A percentile compares a stretch with the other conserved stretches of the same genome.
phyloP scores from a whole-genome alignment of 2,113 vertebrate species.

The Lucifuga dentata region DNA sequence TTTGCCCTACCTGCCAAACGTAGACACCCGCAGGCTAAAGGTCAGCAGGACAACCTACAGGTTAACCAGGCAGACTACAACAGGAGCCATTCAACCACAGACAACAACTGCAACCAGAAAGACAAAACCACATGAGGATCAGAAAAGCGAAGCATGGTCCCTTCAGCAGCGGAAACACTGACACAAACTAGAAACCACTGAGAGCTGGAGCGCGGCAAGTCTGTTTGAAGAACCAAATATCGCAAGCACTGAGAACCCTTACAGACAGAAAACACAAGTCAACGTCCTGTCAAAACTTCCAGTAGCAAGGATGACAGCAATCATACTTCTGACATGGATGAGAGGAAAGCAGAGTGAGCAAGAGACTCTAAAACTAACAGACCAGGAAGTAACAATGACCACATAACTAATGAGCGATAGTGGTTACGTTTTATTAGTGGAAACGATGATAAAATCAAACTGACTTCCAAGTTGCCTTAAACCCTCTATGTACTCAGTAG shows the following conservation, averaged over 20 bases:
- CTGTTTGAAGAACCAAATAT: conserved; percentile 73
- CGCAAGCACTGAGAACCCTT: conserved; percentile 57
- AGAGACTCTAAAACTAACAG: background rate
- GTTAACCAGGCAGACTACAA: conserved; percentile 72
- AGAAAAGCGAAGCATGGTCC: background rate
- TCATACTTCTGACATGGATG: conserved; percentile 59
- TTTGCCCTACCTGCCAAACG: conserved; percentile 87
- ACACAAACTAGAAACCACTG: conserved; percentile 54
- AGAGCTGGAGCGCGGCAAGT: conserved; percentile 54
- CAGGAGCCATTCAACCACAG: conserved; percentile 83
- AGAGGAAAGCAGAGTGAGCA: conserved; percentile 13
- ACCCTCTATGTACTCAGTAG: conserved; percentile 88
- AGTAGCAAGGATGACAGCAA: conserved; percentile 66
- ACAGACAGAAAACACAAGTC: conserved; percentile 62
- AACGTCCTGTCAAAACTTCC: conserved; percentile 60
- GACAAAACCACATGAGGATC: conserved; percentile 85
- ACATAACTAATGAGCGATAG: conserved; percentile 55
- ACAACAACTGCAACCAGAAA: conserved; percentile 90
- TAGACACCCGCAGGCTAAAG: conserved; percentile 82
- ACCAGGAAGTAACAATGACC: conserved; percentile 55
- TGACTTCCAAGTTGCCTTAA: conserved; percentile 93
- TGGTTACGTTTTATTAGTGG: conserved; percentile 55
- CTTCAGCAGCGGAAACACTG: conserved; percentile 48
- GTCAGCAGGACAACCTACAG: conserved; percentile 66
- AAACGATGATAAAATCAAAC: conserved; percentile 44